Evolutionary conservation across 2,888 invertebrate species (phyloP).

Genomic region (Dynastes grantii): DNA sequence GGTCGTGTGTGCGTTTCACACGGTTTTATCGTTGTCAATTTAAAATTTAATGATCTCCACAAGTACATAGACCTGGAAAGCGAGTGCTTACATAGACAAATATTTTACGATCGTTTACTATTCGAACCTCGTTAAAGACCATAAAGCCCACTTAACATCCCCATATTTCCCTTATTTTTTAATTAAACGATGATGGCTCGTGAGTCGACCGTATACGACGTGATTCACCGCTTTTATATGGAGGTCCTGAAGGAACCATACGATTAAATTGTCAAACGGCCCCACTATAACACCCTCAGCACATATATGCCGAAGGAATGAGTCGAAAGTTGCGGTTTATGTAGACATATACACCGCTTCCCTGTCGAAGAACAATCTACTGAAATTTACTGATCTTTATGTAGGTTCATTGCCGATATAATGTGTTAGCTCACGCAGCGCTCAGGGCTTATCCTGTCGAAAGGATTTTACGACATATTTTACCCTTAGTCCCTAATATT

Average conservation of each 20-base stretch:
- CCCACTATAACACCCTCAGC: background rate
- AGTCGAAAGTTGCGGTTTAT: background rate
- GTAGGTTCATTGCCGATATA: conserved; percentile 20
- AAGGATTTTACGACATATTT: conserved; percentile 15
- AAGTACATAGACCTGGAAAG: too few species aligned
- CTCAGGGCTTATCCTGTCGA: background rate
- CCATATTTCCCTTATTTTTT: background rate
- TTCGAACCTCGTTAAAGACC: too few species aligned
- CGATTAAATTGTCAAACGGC: background rate
- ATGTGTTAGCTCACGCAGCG: conserved; percentile 15
- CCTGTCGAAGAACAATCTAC: conserved; percentile 17
- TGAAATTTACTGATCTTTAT: conserved; percentile 23
- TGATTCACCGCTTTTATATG: background rate
- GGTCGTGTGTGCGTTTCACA: too few species aligned
- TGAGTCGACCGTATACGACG: background rate
- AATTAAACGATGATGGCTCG: background rate
- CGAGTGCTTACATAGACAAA: too few species aligned
- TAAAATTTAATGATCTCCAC: too few species aligned
- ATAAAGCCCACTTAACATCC: background rate
- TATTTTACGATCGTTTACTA: too few species aligned
- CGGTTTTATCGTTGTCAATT: too few species aligned
- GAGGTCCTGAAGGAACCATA: background rate
- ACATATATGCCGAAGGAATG: background rate
- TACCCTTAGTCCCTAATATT: background rate
- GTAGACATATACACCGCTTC: background rate